phyloP scores from a whole-genome alignment of 1,140 invertebrate species.

The Camponotus pennsylvanicus region DNA sequence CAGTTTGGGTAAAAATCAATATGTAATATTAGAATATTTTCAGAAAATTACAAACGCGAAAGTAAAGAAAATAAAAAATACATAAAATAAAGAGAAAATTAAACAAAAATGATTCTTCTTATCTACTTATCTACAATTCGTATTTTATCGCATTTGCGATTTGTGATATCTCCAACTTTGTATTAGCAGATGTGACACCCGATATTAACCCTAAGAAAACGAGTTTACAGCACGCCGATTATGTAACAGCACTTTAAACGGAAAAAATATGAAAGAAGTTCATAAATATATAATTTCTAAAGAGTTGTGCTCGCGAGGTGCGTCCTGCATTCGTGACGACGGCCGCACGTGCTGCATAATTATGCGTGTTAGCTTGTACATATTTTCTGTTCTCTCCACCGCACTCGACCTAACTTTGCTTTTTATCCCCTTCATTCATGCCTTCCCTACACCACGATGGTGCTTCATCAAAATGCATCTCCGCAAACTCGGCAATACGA shows the following conservation, averaged over 20 bases:
- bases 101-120: not conserved
- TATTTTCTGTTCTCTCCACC: conserved; percentile 53
- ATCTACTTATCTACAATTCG: not conserved
- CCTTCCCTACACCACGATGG: conserved; percentile 31
- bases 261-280: conserved; percentile 81
- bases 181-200: not conserved
- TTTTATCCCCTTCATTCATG: conserved; percentile 56
- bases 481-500: conserved; percentile 50
- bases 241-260: conserved; percentile 55
- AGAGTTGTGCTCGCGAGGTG: conserved; percentile 70
- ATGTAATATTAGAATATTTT: not conserved
- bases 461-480: conserved; percentile 59
- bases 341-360: conserved; percentile 81
- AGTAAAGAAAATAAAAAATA: not conserved
- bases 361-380: conserved; percentile 74
- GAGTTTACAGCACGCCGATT: conserved; percentile 33
- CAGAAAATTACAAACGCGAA: not conserved
- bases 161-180: not conserved
- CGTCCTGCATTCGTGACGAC: conserved; percentile 62
- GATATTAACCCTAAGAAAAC: conserved; percentile 12
- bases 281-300: conserved; percentile 83
- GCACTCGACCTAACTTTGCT: conserved; percentile 53
- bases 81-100: not conserved
- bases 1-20: not conserved
- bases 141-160: not conserved